Evolutionary conservation across 2,113 vertebrate genomes (phyloP), one percentile per base, ranked within the genome.

Genomic region (Eudyptes chrysolophus): DNA sequence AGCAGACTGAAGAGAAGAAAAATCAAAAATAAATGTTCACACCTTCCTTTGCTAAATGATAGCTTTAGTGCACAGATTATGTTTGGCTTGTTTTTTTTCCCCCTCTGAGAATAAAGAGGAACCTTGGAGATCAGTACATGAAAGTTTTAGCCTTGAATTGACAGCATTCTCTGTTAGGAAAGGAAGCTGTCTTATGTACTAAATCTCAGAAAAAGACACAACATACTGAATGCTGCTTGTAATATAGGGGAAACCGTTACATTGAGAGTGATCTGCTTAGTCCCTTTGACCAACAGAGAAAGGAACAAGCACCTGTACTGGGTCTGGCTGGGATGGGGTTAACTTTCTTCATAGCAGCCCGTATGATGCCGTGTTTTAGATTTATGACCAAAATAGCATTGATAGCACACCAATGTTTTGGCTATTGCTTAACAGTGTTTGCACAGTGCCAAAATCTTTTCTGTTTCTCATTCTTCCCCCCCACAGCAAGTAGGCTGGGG

Each of bases 401-500:
- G 36, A 32, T 51, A 62, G 7, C 26, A 68, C 48, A 16, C 2
- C 30, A 54, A 16, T n/a, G 8, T 54, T 90, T 72, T 77, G 52
- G 48, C 74, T 64, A 21, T 71, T 72, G 58, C 57, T 81, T 36
- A 72, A 21, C 6, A n/a, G 24, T 66, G 14, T 11, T 76, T 76
- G 46, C 71, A 65, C 6, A 61, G 15, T 3, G 21, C 10, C n/a
- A 46, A 70, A 29, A 29, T 4, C 10, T 75, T 40, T 61, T 70
- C 16, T 55, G 22, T 64, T 92, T 65, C n/a, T 66, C 25, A 55
- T 70, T 70, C 30, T 65, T 51, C 4, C 15, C 6, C 19, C 0
- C 0, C 3, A 11, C 14, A 52, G 52, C 1, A 3, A 83, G 30
- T 5, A 82, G 19, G 10, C 16, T 68, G 10, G 26, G 32, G 21